These are phyloP conservation scores for Pipistrellus pipistrellus DNA, from an alignment of 2,797 vertebrate species.

Conservation along the genomic window DNA sequence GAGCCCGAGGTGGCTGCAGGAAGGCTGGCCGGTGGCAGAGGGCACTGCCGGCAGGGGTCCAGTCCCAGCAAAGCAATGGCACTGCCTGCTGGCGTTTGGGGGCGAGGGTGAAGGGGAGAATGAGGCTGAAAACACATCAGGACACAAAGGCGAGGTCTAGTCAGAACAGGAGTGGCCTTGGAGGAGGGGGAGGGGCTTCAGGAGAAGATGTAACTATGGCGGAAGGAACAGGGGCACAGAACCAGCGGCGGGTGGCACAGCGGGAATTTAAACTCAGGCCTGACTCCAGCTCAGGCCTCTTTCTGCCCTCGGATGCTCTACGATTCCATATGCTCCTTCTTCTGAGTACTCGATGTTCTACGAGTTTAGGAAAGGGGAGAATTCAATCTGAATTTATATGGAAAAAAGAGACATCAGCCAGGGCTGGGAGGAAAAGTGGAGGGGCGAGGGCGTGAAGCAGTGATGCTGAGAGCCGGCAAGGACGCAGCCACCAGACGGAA, in stretches of 20 bases:
- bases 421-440: background rate
- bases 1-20: background rate
- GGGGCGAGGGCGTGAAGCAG: background rate
- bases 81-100: background rate
- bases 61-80: background rate
- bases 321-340: background rate
- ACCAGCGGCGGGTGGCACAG: background rate
- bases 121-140: background rate
- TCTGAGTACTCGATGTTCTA: background rate
- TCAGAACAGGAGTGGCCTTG: background rate
- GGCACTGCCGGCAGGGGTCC: background rate
- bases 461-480: background rate
- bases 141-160: background rate
- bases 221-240: background rate
- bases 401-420: background rate
- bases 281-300: background rate
- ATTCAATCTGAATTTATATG: constrained; percentile 14
- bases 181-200: background rate
- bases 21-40: background rate
- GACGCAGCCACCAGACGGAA: background rate
- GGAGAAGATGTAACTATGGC: background rate
- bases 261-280: background rate
- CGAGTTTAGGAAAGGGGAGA: background rate
- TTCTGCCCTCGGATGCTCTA: background rate
- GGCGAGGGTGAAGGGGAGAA: background rate